Percentiles rank a stretch among this genome's conserved stretches.
Conservation (phyloP, 2,113 vertebrate species). For the Oceanodroma tethys region DNA sequence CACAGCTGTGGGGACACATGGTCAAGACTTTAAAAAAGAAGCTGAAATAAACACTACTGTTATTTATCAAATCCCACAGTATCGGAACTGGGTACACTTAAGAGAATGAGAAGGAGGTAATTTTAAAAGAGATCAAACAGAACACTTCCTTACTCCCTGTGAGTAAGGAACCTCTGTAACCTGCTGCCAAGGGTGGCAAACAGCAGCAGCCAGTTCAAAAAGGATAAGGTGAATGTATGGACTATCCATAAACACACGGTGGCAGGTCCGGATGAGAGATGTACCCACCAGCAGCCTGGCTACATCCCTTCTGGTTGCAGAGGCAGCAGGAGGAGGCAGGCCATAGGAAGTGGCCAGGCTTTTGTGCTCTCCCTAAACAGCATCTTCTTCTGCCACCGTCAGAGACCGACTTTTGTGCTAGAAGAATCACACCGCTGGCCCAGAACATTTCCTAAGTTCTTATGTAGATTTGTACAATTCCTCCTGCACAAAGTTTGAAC, state of each 20-base stretch:
- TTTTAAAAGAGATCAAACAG: background rate
- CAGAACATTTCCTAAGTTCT: background rate
- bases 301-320: background rate
- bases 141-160: background rate
- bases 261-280: background rate
- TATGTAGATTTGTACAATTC: background rate
- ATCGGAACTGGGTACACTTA: background rate
- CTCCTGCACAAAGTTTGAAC: background rate
- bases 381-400: background rate
- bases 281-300: background rate
- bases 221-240: background rate
- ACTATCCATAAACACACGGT: background rate
- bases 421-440: background rate
- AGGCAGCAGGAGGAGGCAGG: background rate
- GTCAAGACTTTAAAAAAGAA: background rate
- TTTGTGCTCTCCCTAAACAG: background rate
- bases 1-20: background rate
- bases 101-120: background rate
- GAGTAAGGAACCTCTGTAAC: background rate
- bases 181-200: background rate
- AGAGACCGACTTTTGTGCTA: background rate
- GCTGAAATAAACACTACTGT: background rate
- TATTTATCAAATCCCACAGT: background rate
- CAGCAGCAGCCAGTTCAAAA: background rate
- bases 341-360: background rate